phyloP scores from a whole-genome alignment of 1,140 invertebrate species.

The Lamellibrachia luymesi region DNA sequence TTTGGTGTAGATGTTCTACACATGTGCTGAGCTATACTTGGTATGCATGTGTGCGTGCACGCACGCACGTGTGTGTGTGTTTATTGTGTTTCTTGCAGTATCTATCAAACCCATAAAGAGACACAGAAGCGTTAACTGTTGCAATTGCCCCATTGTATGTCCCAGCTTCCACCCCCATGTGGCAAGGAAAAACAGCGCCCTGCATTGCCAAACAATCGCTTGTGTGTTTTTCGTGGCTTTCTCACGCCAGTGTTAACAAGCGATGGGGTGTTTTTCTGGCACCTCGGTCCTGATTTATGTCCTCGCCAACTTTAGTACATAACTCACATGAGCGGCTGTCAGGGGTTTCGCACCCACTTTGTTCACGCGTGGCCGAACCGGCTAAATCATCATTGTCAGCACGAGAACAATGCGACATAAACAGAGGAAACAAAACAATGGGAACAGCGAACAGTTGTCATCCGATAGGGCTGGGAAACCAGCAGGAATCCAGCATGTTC shows the following conservation, averaged over 20 bases:
- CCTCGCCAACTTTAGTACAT: not conserved
- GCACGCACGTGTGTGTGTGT: not conserved
- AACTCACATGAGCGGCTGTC: not conserved
- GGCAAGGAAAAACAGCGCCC: not conserved
- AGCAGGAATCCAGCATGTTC: not conserved
- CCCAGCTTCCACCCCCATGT: not conserved
- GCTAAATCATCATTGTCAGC: not conserved
- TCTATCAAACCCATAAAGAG: not conserved
- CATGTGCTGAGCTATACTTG: not conserved
- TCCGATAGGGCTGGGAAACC: not conserved
- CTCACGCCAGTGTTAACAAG: slow-evolving; percentile 3
- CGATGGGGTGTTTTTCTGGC: not conserved
- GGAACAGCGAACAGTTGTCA: not conserved
- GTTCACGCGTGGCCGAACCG: not conserved
- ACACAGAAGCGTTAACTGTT: not conserved
- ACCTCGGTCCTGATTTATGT: not conserved
- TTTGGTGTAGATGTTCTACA: not conserved
- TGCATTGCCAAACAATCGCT: not conserved
- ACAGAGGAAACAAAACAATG: not conserved
- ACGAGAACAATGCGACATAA: not conserved
- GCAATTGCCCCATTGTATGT: not conserved
- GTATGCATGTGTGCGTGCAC: not conserved
- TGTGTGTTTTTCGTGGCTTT: not conserved
- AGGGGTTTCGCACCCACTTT: not conserved
- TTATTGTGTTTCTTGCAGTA: not conserved